Base-by-base conservation (phyloP, 1,140 invertebrate genomes). In the Cotesia glomerata region DNA sequence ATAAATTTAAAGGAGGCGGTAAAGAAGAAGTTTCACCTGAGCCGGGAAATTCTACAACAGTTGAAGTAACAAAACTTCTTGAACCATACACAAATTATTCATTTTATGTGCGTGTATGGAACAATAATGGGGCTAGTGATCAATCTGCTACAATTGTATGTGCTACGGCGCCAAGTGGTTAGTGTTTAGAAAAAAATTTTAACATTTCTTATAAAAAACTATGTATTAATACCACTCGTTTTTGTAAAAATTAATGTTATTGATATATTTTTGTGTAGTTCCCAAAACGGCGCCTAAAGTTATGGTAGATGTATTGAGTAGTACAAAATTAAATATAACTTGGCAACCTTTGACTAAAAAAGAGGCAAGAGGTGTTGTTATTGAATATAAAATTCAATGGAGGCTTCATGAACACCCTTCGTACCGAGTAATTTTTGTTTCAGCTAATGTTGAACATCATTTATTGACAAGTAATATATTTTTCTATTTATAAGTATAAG, bases 71-170 rank as follows among this genome's bases (percentile, higher is more conserved):
- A 5, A 86, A 89, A 70, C 87, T 88, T 72, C 85, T 92, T 56
- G 87, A 88, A 77, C 90, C 90, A 4, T 91, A 87, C 85, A 92
- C 91, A 71, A 92, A 91, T 84, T 93, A 93, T 77, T 90, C 90
- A 16, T 91, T 92, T 79, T 92, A 91, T 76, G 86, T 93, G 49
- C 85, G 91, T 70, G 88, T 90, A 26, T 93, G 90, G 85, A 90
- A 88, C 78, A 88, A 87, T 74, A 87, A 86, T 79, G 88, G 88
- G 73, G 89, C 90, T 26, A 91, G 91, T 76, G 90, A 91, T 77
- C 89, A 89, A 70, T 92, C 91, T 1, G 85, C 89, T 59, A 85
- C 84, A 73, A 88, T 92, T 69, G 84, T 88, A 51, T 92, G 91
- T 81, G 83, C 86, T 72, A 92, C 91, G 45, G 86, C 86, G 75